Conservation (phyloP, 2,113 vertebrate species). For the Colinus virginianus region DNA sequence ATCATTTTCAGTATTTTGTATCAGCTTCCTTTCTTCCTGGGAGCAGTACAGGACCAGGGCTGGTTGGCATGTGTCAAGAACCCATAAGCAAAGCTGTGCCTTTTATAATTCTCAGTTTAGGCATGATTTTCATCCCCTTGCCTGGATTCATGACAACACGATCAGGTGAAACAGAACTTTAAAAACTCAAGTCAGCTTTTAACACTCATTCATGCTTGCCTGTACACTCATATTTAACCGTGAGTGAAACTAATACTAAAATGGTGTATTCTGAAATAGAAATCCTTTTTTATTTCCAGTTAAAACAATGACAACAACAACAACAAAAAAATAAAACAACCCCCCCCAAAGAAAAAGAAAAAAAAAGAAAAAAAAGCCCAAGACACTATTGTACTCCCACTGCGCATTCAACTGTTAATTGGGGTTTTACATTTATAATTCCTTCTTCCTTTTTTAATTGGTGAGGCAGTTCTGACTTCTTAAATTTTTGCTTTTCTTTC, state of each 20-base stretch:
- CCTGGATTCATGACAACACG: not conserved
- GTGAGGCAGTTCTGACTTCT: not conserved
- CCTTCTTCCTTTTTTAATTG: constrained; percentile 2
- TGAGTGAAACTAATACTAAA: not conserved
- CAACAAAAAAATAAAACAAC: too few relatives aligned
- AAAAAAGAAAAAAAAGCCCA: not conserved
- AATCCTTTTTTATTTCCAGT: not conserved
- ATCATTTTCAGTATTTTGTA: not conserved
- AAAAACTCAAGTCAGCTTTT: not conserved
- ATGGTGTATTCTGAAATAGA: not conserved
- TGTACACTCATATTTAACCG: not conserved
- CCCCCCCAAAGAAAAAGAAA: not conserved
- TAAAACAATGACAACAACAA: too few relatives aligned
- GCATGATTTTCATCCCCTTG: not conserved
- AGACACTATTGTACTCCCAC: not conserved
- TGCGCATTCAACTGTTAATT: constrained; percentile 28
- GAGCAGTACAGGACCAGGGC: not conserved
- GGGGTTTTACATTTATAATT: not conserved
- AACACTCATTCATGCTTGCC: not conserved
- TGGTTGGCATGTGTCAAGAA: not conserved
- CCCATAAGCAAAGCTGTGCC: not conserved
- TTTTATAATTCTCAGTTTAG: not conserved
- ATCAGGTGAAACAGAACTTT: not conserved
- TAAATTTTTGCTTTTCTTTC: not conserved
- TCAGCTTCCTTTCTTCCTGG: not conserved